phyloP scores from a whole-genome alignment of 2,113 vertebrate genomes.

The Zosterops japonicus region DNA sequence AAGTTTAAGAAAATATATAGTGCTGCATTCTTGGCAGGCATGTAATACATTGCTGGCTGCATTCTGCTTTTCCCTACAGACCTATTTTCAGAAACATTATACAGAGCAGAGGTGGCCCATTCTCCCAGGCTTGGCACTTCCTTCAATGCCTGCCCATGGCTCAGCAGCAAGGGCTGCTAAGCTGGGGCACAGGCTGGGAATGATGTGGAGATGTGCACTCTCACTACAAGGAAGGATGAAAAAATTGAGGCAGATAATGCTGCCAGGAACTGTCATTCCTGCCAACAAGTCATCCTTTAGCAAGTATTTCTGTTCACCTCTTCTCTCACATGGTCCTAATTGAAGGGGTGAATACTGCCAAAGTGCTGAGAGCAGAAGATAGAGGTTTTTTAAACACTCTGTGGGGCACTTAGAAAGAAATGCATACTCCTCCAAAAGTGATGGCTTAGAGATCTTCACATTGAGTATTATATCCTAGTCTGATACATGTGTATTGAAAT shows the following conservation, averaged over 20 bases:
- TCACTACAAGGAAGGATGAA: background rate
- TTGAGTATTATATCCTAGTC: background rate
- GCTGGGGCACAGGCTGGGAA: background rate
- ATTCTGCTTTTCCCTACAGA: background rate
- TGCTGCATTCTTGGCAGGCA: background rate
- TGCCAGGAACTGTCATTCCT: background rate
- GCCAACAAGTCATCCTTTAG: background rate
- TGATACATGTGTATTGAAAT: background rate
- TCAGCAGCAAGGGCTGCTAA: background rate
- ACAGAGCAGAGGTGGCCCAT: background rate
- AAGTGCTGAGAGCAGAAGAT: background rate
- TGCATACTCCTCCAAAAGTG: background rate
- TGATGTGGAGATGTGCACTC: rapidly evolving
- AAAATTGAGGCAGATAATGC: background rate
- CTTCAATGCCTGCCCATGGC: rapidly evolving
- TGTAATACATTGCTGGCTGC: background rate
- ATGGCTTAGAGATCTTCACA: background rate
- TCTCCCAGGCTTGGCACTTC: background rate
- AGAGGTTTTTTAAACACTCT: background rate
- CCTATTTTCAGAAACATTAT: background rate
- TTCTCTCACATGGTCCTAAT: background rate
- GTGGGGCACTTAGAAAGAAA: background rate
- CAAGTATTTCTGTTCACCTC: background rate
- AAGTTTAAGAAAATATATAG: background rate
- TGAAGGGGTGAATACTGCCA: background rate